These are phyloP conservation scores for Alcedo quadribrachys DNA, from an alignment of 2,797 vertebrate genomes.

Conservation along the genomic window DNA sequence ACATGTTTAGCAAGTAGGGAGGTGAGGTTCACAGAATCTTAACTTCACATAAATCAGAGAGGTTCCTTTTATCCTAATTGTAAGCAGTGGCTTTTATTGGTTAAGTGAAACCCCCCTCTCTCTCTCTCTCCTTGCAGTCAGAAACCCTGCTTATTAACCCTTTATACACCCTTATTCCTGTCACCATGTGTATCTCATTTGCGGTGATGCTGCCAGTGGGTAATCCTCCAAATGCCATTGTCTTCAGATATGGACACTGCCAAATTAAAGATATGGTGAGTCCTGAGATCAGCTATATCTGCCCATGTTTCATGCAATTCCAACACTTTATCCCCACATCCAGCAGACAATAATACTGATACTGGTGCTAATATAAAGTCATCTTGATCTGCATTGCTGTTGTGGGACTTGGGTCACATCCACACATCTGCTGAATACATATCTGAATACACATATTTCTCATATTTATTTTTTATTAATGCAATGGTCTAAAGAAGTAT, in stretches of 20 bases:
- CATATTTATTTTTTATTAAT: not conserved
- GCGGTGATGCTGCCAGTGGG: constrained; percentile 99
- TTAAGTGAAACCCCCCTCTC: not conserved
- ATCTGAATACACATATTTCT: not conserved
- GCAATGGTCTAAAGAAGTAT: not conserved
- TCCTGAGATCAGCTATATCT: not conserved
- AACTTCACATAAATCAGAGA: not conserved
- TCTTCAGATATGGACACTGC: constrained; percentile 97
- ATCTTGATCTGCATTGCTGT: not conserved
- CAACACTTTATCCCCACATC: not conserved
- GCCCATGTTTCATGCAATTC: not conserved
- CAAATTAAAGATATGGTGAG: constrained; percentile 97
- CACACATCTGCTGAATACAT: not conserved
- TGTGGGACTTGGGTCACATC: not conserved
- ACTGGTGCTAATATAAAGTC: not conserved
- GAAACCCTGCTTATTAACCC: constrained; percentile 95
- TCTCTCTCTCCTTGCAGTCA: constrained; percentile 80
- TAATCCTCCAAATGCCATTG: constrained; percentile 97
- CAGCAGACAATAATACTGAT: not conserved
- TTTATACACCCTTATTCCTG: constrained; percentile 94
- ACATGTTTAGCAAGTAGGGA: not conserved
- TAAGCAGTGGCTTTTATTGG: not conserved
- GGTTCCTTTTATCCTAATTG: not conserved
- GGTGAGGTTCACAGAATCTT: not conserved
- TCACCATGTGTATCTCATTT: constrained; percentile 98